Base-by-base conservation (phyloP, 2,113 vertebrate species). In the Anarrhichthys ocellatus region DNA sequence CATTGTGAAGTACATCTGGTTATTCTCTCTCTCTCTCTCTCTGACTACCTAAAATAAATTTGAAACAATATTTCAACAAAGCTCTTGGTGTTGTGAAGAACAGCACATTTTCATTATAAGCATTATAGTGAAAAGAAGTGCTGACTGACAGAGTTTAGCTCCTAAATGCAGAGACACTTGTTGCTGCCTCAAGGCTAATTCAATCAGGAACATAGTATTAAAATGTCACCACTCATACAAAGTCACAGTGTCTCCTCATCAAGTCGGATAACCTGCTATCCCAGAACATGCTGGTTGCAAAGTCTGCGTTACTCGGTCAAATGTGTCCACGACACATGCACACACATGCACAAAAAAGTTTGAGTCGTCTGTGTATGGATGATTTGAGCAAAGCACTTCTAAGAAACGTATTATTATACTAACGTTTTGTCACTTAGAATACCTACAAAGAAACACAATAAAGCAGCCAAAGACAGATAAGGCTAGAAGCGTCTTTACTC, bases 51-150 rank as follows among this genome's bases (percentile, higher is more conserved):
- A 17, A 9, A 54, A 17, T 70, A 20, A 5, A 22, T 71, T 76
- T 42, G 29, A 63, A 82, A 69, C 44, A 63, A 63, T 56, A 56
- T 42, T 24, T 7, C 1, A 27, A 18, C 61, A 73, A 65, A 56
- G 4, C 34, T 63, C 24, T 0, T 4, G 2, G 63, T 42, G 36
- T 44, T 56, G 46, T 44, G 20, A 15, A n/a, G 59, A 70, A 56
- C 38, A 54, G 29, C 14, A 0, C 5, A 62, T 59, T 24, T 61
- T 52, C 24, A 73, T 58, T 44, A 32, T 10, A 40, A 77, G 42
- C 81, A 77, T 14, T 3, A 24, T 3, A 20, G 27, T 10, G 4
- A 42, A 52, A 0, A 17, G 32, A 52, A 54, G 50, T 44, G 52
- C 27, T 42, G 48, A 77, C 24, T 40, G 50, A 40, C n/a, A 38